Evolutionary conservation across 2,113 vertebrate species (phyloP), one percentile per base, ranked within the genome.

Genomic region (Rostratula benghalensis): DNA sequence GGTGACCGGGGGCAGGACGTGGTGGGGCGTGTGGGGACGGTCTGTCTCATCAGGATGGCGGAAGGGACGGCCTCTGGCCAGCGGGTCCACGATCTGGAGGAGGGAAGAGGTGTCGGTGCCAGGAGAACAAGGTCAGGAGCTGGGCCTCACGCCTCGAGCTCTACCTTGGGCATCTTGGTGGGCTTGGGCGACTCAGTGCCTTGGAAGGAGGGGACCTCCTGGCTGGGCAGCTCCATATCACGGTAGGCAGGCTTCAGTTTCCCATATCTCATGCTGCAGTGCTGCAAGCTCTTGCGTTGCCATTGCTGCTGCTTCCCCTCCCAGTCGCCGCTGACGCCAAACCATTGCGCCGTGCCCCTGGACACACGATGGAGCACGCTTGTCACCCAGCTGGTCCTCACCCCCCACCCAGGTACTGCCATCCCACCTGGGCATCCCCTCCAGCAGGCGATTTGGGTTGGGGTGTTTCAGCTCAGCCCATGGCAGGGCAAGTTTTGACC

Each of bases 221-320:
- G 97, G 97, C 98, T 99, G 92, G 98, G 96, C 53, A 98, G 97
- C 77, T 98, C 98, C 81, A 99, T 98, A 48, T 99, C 99, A 2
- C 98, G 94, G 76, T 99, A 99, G 33, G 99, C 98, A 53, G 99
- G 95, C 96, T 99, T 99, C 87, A 99, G 98, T 59, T 98, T 98
- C 89, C 99, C 99, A 1, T 99, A 99, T 37, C 99, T 99, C 89
- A 98, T 98, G 96, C 99, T 99, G 97, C 99, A 99, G 97, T 99
- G 99, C 76, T 98, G 99, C 74, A 99, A 93, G 91, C 99, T 99
- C 95, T 99, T 98, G 92, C 98, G 98, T 27, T 99, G 99, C 99
- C 99, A 99, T 75, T 98, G 93, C 96, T 99, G 99, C n/a, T 98
- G 98, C 93, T 99, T 98, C 23, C 96, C 98, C 79, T 99, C 99